Percentiles rank a stretch among this genome's conserved stretches.
Evolutionary conservation across 2,797 vertebrate species (phyloP).

Genomic region (Pipistrellus pygmaeus): DNA sequence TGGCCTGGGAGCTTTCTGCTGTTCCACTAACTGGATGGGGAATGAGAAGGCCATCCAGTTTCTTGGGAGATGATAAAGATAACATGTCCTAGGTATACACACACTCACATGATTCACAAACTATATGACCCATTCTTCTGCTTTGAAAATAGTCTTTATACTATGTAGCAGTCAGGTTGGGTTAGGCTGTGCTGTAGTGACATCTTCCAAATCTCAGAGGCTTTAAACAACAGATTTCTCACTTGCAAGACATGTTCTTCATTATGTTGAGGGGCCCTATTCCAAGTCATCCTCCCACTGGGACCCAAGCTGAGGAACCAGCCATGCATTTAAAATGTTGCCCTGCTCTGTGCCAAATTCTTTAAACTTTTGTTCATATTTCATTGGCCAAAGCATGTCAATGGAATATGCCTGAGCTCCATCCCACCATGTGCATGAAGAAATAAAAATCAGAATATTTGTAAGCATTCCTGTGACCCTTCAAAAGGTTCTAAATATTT

Average conservation of each 20-base stretch:
- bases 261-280: neutral
- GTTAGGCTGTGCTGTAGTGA: neutral
- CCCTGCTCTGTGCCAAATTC: neutral
- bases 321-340: neutral
- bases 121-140: neutral
- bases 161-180: neutral
- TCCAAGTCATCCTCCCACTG: neutral
- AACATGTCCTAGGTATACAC: neutral
- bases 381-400: neutral
- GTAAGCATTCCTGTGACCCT: neutral
- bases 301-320: neutral
- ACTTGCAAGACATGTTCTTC: neutral
- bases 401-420: neutral
- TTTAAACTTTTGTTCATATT: neutral
- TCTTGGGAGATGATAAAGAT: neutral
- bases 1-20: neutral
- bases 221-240: slow-evolving; percentile 1
- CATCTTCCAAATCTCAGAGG: neutral
- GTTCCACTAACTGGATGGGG: neutral
- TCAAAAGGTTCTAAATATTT: neutral
- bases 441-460: neutral
- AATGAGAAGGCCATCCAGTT: neutral
- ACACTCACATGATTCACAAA: neutral
- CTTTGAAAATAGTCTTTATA: neutral
- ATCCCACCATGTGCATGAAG: neutral